Base-by-base conservation (phyloP, 1,140 invertebrate species). In the Pararge aegeria region DNA sequence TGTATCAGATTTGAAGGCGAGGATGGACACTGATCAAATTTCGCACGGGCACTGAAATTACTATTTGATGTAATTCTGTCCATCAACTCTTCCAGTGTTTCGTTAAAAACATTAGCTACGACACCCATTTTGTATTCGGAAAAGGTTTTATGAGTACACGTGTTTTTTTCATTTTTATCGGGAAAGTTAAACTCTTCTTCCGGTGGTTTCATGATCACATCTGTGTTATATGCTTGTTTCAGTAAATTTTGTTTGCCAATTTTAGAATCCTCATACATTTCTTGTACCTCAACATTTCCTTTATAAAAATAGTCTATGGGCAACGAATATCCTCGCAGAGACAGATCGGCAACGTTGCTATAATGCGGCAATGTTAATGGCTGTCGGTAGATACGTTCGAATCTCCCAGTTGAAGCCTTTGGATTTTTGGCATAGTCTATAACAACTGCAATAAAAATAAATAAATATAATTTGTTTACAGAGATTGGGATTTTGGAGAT, bases 371-470 rank as follows among this genome's bases (percentile, higher is more conserved):
- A 66, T 10, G 79, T 83, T 54, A 87, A 77, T 10, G 76, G 74
- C 57, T 90, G 86, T 9, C 74, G 73, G 64, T 87, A 90, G 42
- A 89, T 82, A 57, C 89, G 85, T 73, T 93, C 92, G 69, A 93
- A 94, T 15, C 87, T 81, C 21, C 93, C 93, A 0, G 93, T 93
- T 5, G 78, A 62, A 1, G 91, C 83, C 13, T 73, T 72, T 5
- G 83, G 71, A 75, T 93, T 88, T 15, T 80, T 76, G 15, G 87
- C 78, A 68, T 90, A 68, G 70, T 93, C 93, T 27, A 94, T 89
- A 19, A 93, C 90, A 61, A 94, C 91, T 92, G 73, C 10, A 89
- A 90, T 15, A 49, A 20, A 24, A 1, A 29, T 21, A 46, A n/a
- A 46, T 46, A 9, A 20, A 7, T 20, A 5, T 37, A 27, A 50